phyloP scores from a whole-genome alignment of 2,888 invertebrate species.

The Nipponacmea schrenckii region DNA sequence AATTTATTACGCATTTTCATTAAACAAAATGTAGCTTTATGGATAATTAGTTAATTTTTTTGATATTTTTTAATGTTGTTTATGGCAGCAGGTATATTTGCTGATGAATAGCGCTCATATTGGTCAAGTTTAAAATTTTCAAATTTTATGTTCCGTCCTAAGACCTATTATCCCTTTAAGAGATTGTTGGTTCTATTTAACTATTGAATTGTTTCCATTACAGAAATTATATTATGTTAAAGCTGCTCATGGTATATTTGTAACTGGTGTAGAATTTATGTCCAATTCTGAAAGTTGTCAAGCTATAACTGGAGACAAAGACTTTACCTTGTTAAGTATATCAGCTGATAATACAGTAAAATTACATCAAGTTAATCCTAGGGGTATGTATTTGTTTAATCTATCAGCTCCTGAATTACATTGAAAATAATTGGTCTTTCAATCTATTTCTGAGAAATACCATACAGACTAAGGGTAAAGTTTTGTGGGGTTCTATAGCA shows the following conservation, averaged over 20 bases:
- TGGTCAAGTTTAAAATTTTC: too few species aligned
- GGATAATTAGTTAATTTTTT: too few species aligned
- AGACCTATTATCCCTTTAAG: neutral
- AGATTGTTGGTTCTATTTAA: neutral
- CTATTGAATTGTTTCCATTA: slow-evolving; percentile 34
- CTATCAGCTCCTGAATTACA: neutral
- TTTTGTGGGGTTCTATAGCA: neutral
- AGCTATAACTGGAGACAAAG: slow-evolving; percentile 70
- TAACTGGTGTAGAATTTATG: slow-evolving; percentile 94
- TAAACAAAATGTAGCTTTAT: too few species aligned
- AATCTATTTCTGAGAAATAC: neutral
- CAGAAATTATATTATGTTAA: slow-evolving; percentile 85
- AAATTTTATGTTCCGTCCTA: too few species aligned
- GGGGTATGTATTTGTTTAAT: slow-evolving; percentile 44
- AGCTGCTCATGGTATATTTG: slow-evolving; percentile 93
- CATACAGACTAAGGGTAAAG: neutral
- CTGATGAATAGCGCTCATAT: too few species aligned
- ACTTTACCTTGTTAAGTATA: slow-evolving; percentile 91
- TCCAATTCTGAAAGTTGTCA: slow-evolving; percentile 70
- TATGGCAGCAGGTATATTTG: too few species aligned
- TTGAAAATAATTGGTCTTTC: neutral
- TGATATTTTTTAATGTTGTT: too few species aligned
- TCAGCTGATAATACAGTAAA: slow-evolving; percentile 86
- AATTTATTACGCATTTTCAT: too few species aligned
- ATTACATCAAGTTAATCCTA: slow-evolving; percentile 58